phyloP scores from a whole-genome alignment of 2,113 vertebrate species.

The Arenaria interpres region DNA sequence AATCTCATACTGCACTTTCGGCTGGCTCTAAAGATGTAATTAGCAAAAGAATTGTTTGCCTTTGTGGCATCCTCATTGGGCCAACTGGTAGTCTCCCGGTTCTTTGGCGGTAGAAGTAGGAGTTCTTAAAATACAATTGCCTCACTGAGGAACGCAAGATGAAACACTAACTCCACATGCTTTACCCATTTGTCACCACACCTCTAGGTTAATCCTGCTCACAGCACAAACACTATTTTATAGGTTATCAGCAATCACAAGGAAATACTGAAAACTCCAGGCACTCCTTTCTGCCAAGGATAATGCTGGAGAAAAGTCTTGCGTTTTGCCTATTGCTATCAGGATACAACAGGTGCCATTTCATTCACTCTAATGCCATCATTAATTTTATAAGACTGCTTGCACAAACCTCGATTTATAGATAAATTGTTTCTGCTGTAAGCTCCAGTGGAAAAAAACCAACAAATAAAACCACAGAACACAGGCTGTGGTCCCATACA shows the following conservation, averaged over 20 bases:
- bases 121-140: neutral
- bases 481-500: neutral
- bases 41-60: neutral
- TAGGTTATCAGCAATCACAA: neutral
- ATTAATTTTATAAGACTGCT: neutral
- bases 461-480: neutral
- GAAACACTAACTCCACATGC: neutral
- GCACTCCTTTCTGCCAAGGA: neutral
- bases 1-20: neutral
- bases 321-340: neutral
- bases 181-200: neutral
- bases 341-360: neutral
- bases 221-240: neutral
- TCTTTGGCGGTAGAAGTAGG: neutral
- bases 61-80: neutral
- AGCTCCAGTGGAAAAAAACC: neutral
- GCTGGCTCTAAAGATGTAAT: neutral
- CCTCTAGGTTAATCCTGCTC: neutral
- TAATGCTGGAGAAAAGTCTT: neutral
- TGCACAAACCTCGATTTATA: neutral
- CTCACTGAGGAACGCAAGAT: neutral
- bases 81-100: neutral
- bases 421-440: neutral
- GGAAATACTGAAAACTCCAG: neutral
- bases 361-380: neutral